phyloP scores from a whole-genome alignment of 2,797 vertebrate genomes.

The Psittacula echo region DNA sequence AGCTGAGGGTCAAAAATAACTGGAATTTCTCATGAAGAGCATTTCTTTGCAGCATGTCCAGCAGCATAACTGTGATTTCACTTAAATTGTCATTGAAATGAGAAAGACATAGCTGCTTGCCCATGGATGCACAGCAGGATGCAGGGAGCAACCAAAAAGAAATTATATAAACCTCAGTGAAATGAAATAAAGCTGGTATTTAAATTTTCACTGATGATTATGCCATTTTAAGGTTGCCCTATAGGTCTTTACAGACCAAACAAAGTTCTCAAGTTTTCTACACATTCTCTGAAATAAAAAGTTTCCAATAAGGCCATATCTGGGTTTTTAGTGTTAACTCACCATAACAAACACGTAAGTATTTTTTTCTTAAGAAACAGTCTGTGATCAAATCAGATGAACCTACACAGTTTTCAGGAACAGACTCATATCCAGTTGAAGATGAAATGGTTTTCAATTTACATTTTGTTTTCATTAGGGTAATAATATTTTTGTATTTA shows the following conservation, averaged over 20 bases:
- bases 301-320: not conserved
- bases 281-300: not conserved
- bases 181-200: constrained; percentile 47
- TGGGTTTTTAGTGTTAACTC: not conserved
- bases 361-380: constrained; percentile 5
- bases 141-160: not conserved
- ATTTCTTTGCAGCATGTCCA: constrained; percentile 63
- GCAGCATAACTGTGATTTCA: constrained; percentile 61
- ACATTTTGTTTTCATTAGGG: not conserved
- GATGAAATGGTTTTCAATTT: not conserved
- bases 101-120: constrained; percentile 26
- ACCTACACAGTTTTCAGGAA: not conserved
- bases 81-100: constrained; percentile 60
- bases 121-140: constrained; percentile 1
- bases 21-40: constrained; percentile 70
- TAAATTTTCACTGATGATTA: constrained; percentile 29
- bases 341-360: not conserved
- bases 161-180: not conserved
- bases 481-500: not conserved
- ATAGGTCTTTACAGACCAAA: not conserved
- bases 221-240: constrained; percentile 14
- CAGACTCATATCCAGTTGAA: not conserved
- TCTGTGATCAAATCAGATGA: not conserved
- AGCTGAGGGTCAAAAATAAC: constrained; percentile 75
- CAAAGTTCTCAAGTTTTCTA: not conserved